Evolutionary conservation across 2,888 invertebrate genomes (phyloP).

Genomic region (Amblyjoppa proteus): DNA sequence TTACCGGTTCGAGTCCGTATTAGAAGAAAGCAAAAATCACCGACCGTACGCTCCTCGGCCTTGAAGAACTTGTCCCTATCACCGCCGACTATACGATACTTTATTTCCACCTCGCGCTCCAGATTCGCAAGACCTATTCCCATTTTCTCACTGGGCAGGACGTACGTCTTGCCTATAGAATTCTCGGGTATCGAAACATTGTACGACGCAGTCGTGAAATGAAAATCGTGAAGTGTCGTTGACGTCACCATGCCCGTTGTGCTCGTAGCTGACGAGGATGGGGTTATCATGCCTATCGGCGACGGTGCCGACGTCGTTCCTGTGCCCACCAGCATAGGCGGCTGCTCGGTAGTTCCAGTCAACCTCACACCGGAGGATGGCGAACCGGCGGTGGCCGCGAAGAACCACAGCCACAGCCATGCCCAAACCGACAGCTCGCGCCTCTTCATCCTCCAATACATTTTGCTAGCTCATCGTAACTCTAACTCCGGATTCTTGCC

Average conservation of each 20-base stretch:
- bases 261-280: slow-evolving; percentile 61
- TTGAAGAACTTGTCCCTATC: slow-evolving; percentile 97
- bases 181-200: slow-evolving; percentile 97
- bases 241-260: slow-evolving; percentile 59
- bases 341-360: slow-evolving; percentile 55
- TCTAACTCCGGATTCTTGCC: slow-evolving; percentile 54
- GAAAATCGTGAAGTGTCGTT: slow-evolving; percentile 85
- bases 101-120: slow-evolving; percentile 87
- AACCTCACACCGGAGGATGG: slow-evolving; percentile 72
- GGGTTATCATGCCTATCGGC: slow-evolving; percentile 59
- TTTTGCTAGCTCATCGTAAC: slow-evolving; percentile 83
- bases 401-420: slow-evolving; percentile 83
- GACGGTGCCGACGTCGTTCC: slow-evolving; percentile 62
- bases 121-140: slow-evolving; percentile 88
- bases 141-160: slow-evolving; percentile 91
- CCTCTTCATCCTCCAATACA: slow-evolving; percentile 81
- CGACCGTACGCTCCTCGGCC: slow-evolving; percentile 94
- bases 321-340: slow-evolving; percentile 28
- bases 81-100: slow-evolving; percentile 94
- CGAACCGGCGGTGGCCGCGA: slow-evolving; percentile 79
- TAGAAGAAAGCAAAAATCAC: slow-evolving; percentile 97
- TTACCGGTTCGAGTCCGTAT: slow-evolving; percentile 95
- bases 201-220: slow-evolving; percentile 91
- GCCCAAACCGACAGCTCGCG: slow-evolving; percentile 82
- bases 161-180: slow-evolving; percentile 95